Evolutionary conservation across 1,140 invertebrate genomes (phyloP), one percentile per base, ranked within the genome.

Genomic region (Leptonema lineaticorne): DNA sequence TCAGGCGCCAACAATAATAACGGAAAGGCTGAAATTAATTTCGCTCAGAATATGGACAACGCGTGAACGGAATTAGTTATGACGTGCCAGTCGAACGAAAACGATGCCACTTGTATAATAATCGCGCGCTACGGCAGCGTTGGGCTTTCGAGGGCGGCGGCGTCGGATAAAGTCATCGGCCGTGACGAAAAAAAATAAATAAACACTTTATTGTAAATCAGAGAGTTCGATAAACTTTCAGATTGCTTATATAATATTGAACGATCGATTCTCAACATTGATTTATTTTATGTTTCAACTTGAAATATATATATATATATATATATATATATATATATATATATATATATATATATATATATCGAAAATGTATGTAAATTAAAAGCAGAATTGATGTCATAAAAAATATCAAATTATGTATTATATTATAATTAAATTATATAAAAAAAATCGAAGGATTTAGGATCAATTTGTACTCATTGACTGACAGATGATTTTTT

Each of bases 1-100:
- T 53, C 46, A 41, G 37, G 37, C 37, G 16, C 46, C 50, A 53
- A 53, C 50, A 53, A 53, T 53, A 53, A 53, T 53, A 53, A 24
- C 22, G 27, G 50, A 53, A 53, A 53, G 50, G 50, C 50, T 53
- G 50, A 53, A 53, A 53, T 53, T 53, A 53, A 53, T 53, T 53
- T 53, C 50, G 50, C 50, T 53, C 50, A 24, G 50, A 53, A 53
- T 53, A 53, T 53, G 50, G 50, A 53, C 22, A 53, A 24, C 22
- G 27, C 50, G 50, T 53, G 50, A 53, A 24, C 50, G 50, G 50
- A 53, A 53, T 53, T 53, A 53, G 50, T 53, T 53, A 53, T 53
- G 24, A 14, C 46, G 20, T 16, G 46, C 8, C 46, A 53, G 20
- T 26, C 24, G 14, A 26, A 53, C 50, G 50, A 9, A n/a, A 24